Percentiles rank a stretch among this genome's conserved stretches.
These are phyloP conservation scores for Campylomormyrus tamandua DNA, from an alignment of 2,113 vertebrate genomes.

Conservation along the genomic window DNA sequence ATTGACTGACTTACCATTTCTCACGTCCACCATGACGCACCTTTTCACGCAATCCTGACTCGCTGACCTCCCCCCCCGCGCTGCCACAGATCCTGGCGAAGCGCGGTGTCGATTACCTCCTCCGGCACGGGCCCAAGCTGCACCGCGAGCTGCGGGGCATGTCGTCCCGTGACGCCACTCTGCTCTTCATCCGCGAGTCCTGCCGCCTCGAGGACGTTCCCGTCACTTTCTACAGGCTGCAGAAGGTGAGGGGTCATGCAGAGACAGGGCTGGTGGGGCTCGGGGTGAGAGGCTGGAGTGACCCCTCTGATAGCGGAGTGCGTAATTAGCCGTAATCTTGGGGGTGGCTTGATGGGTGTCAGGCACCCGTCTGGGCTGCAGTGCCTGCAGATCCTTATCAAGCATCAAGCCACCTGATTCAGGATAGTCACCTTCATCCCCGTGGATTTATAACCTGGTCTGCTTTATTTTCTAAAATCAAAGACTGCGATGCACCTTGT, in stretches of 20 bases:
- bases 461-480: neutral
- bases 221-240: constrained; percentile 77
- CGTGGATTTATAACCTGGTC: neutral
- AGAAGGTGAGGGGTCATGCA: constrained; percentile 63
- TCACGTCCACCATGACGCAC: neutral
- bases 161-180: constrained; percentile 62
- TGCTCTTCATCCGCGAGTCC: constrained; percentile 76
- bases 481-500: neutral
- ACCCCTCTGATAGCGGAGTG: neutral
- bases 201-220: constrained; percentile 82
- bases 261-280: constrained; percentile 10
- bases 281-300: neutral
- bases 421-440: neutral
- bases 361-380: neutral
- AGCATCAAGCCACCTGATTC: neutral
- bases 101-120: constrained; percentile 73
- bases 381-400: neutral
- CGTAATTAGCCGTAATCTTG: neutral
- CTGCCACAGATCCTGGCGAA: constrained; percentile 69
- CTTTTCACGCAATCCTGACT: neutral
- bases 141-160: constrained; percentile 75
- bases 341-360: neutral
- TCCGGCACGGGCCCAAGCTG: constrained; percentile 73
- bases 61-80: neutral
- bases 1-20: neutral